A percentile compares a stretch with the other conserved stretches of the same genome.
These are phyloP conservation scores for Apaloderma vittatum DNA, from an alignment of 2,113 vertebrate genomes.

Conservation along the genomic window DNA sequence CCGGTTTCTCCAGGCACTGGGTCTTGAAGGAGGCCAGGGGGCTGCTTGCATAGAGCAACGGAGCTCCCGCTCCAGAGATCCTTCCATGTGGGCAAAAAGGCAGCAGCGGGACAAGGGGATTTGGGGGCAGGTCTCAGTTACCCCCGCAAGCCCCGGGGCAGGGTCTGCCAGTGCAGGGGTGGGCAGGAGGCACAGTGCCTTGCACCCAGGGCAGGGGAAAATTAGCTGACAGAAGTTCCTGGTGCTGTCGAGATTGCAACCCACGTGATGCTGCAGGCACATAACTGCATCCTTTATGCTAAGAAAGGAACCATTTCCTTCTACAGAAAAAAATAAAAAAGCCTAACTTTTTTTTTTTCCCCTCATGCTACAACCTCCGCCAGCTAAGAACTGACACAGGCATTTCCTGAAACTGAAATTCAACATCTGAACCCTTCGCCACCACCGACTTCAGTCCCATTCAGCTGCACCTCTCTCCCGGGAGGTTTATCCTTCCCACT, in stretches of 20 bases:
- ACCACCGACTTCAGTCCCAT: background rate
- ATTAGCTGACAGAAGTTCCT: constrained; percentile 61
- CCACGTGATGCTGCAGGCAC: constrained; percentile 50
- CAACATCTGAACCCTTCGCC: background rate
- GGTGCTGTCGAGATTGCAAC: background rate
- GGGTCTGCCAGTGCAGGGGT: background rate
- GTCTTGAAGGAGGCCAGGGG: background rate
- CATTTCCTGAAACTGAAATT: constrained; percentile 39
- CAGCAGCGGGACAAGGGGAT: background rate
- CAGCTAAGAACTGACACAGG: background rate
- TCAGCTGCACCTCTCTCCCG: background rate
- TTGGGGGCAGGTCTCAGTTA: rapidly evolving
- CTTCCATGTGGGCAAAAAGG: background rate
- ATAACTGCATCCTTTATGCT: constrained; percentile 69
- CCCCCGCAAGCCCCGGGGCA: background rate
- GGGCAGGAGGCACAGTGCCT: background rate
- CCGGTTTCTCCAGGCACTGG: background rate
- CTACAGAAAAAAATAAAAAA: background rate
- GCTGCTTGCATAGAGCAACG: background rate
- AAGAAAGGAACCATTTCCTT: constrained; percentile 70
- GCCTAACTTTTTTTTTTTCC: background rate
- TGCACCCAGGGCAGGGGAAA: background rate
- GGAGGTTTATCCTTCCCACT: background rate
- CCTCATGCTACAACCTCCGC: background rate
- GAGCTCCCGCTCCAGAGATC: background rate